Percentiles rank a stretch among this genome's conserved stretches.
These are phyloP conservation scores for Orthonyx spaldingii DNA, from an alignment of 2,113 vertebrate species.

Conservation along the genomic window DNA sequence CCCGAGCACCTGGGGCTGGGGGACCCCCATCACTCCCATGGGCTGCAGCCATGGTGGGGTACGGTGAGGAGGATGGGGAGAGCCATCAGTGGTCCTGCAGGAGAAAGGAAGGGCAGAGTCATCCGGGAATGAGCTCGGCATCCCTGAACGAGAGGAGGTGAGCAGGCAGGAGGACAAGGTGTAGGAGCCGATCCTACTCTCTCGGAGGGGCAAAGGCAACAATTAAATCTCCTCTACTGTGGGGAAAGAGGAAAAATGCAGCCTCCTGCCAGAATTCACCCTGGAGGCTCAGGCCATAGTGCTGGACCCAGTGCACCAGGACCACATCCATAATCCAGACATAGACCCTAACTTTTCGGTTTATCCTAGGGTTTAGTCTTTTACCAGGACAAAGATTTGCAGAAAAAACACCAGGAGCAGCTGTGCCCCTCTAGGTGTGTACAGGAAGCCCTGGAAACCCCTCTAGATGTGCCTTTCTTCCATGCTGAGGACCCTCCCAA, in stretches of 20 bases:
- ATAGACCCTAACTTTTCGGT: neutral
- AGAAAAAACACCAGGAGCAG: neutral
- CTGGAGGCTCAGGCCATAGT: neutral
- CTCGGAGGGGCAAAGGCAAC: accelerated
- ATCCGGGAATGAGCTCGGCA: accelerated
- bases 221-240: accelerated
- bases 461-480: neutral
- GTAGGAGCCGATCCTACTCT: accelerated
- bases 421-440: neutral
- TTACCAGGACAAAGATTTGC: neutral
- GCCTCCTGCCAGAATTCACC: neutral
- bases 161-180: neutral
- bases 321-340: neutral
- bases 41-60: neutral
- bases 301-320: neutral
- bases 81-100: neutral
- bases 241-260: neutral
- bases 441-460: neutral
- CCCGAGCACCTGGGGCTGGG: neutral
- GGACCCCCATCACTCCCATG: accelerated
- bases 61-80: neutral
- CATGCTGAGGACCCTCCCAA: neutral
- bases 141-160: neutral
- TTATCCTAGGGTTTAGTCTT: neutral
- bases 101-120: neutral